Evolutionary conservation across 2,113 vertebrate genomes (phyloP).

Genomic region (Notothenia rossii): DNA sequence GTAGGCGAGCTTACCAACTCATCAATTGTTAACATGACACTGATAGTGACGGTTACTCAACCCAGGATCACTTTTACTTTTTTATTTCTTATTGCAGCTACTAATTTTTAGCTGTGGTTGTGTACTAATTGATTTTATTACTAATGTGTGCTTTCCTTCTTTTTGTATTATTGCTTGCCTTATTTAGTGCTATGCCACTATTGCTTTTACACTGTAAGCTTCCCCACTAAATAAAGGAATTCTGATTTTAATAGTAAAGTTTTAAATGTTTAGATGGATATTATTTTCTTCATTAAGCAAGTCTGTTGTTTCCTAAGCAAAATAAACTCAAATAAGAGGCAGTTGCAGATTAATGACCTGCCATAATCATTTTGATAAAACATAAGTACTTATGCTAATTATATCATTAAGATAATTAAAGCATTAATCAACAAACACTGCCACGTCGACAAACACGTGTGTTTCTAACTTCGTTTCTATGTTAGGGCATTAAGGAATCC

Average conservation of each 20-base stretch:
- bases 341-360: slow-evolving; percentile 26
- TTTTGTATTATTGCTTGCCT: too few species aligned
- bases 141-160: too few species aligned
- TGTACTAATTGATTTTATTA: too few species aligned
- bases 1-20: slow-evolving; percentile 42
- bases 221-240: too few species aligned
- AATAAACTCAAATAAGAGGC: slow-evolving; percentile 19
- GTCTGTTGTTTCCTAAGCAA: background rate
- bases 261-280: slow-evolving; percentile 11
- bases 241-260: background rate
- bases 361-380: slow-evolving; percentile 35
- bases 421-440: slow-evolving; percentile 53
- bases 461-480: slow-evolving; percentile 16
- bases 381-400: slow-evolving; percentile 48
- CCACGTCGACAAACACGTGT: slow-evolving; percentile 34
- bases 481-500: slow-evolving; percentile 4
- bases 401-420: slow-evolving; percentile 56
- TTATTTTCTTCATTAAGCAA: background rate
- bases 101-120: too few species aligned
- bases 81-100: too few species aligned
- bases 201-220: too few species aligned
- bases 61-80: slow-evolving; percentile 30
- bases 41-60: slow-evolving; percentile 29
- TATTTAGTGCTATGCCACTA: too few species aligned
- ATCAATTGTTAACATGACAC: slow-evolving; percentile 61